Evolutionary conservation across 2,797 vertebrate species (phyloP).

Genomic region (Labeo calbasu): DNA sequence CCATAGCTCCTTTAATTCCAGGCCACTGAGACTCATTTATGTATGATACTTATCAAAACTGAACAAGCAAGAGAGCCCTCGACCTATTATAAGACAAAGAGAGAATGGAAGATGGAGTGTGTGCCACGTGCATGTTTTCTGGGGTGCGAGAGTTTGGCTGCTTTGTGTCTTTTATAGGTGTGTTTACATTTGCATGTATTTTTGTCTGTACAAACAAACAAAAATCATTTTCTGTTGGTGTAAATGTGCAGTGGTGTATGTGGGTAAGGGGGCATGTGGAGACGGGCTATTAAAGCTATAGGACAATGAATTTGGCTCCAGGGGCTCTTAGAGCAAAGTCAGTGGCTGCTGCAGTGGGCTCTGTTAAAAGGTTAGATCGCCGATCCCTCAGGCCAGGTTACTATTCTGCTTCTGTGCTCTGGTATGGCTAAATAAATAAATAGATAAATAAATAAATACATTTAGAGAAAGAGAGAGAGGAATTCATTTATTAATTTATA

Average conservation of each 20-base stretch:
- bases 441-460: background rate
- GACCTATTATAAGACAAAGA: slow-evolving; percentile 22
- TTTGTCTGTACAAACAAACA: background rate
- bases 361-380: slow-evolving; percentile 73
- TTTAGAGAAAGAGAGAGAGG: no score
- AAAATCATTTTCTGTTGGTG: background rate
- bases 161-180: background rate
- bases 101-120: slow-evolving; percentile 16
- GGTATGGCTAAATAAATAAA: slow-evolving; percentile 13
- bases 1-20: slow-evolving; percentile 60
- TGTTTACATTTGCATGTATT: slow-evolving; percentile 19
- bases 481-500: no score
- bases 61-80: slow-evolving; percentile 22
- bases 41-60: slow-evolving; percentile 44
- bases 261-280: background rate
- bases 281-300: slow-evolving; percentile 41
- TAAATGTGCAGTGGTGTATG: background rate
- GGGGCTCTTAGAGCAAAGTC: slow-evolving; percentile 43
- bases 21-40: slow-evolving; percentile 59
- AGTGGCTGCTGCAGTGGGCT: slow-evolving; percentile 48
- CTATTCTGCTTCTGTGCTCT: slow-evolving; percentile 72
- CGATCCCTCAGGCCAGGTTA: slow-evolving; percentile 72
- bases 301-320: slow-evolving; percentile 53
- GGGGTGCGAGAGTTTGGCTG: background rate
- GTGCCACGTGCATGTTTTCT: background rate